Conservation (phyloP, 1,140 invertebrate species). For the Dinothrombium tinctorium region DNA sequence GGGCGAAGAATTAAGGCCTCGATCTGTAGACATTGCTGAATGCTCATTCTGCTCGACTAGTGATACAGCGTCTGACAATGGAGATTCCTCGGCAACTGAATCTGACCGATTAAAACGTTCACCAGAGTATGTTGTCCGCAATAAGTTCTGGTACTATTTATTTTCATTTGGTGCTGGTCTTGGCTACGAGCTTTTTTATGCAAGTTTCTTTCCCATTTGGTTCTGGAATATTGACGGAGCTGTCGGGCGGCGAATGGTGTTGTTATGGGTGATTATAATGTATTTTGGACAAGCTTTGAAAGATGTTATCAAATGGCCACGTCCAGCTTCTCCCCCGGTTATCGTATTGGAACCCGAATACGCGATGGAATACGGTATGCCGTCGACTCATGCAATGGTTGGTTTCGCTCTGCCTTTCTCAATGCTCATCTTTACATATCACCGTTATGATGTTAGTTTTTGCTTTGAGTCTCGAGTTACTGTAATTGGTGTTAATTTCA, state of each 20-base stretch:
- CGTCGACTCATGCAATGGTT: constrained; percentile 78
- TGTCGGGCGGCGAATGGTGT: constrained; percentile 45
- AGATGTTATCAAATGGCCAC: constrained; percentile 58
- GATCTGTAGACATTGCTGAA: no score
- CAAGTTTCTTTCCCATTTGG: constrained; percentile 63
- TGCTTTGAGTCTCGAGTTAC: constrained; percentile 5
- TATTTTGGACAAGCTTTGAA: constrained; percentile 64
- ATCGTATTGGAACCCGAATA: constrained; percentile 56
- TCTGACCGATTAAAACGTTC: no score
- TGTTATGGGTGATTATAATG: constrained; percentile 64
- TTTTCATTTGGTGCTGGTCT: constrained; percentile 56
- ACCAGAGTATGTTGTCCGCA: constrained; percentile 39
- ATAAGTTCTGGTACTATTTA: constrained; percentile 61
- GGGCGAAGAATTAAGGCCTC: no score
- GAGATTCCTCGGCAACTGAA: no score
- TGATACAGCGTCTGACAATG: no score
- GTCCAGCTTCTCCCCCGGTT: constrained; percentile 54
- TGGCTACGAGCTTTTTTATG: constrained; percentile 70
- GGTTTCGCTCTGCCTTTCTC: constrained; percentile 61
- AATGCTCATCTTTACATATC: constrained; percentile 46
- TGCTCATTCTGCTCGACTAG: no score
- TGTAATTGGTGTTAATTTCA: constrained; percentile 20
- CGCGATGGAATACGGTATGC: constrained; percentile 74
- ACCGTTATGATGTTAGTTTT: constrained; percentile 46
- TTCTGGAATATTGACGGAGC: constrained; percentile 74